Evolutionary conservation across 2,113 vertebrate genomes (phyloP), one percentile per base, ranked within the genome.

Genomic region (Varanus salvator): DNA sequence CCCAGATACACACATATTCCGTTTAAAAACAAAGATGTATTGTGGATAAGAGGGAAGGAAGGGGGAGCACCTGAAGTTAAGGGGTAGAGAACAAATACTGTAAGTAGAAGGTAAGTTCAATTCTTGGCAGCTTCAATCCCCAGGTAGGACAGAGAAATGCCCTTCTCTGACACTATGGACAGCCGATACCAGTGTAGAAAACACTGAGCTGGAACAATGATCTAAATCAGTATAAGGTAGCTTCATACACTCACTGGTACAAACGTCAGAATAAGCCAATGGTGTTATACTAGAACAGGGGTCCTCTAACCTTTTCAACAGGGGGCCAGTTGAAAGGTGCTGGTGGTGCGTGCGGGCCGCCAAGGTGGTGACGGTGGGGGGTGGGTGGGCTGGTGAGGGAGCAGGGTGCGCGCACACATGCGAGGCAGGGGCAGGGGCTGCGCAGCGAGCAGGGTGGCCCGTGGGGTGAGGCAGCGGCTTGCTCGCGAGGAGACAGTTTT

Each of bases 1-100:
- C 17, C 19, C 83, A 7, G 0, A 19, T 14, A 64, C 2, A 2
- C 5, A 84, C 11, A 52, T 0, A 9, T 14, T 21, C 60, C n/a
- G 14, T 27, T 0, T 1, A 64, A 48, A 38, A 81, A 31, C 84
- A 84, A 89, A 15, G 3, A 23, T 25, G 0, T 1, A 76, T 11
- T 76, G 17, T 85, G 68, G 27, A 1, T n/a, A 75, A 66, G 38
- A 85, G 83, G 25, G 0, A 90, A n/a, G 25, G 89, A 44, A 44
- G 34, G 21, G n/a, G 74, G n/a, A 15, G 6, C 0, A 21, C 0
- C 74, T 23, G 44, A 25, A 48, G 34, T 77, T 77, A 1, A 7
- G 75, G 2, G 19, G 21, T n/a, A 77, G 75, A 7, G 19, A 17
- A 21, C 15, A 21, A 19, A 34, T 14, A n/a, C 29, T 74, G 71